Base-by-base conservation (phyloP, 2,888 invertebrate genomes). In the Oscheius sp. region DNA sequence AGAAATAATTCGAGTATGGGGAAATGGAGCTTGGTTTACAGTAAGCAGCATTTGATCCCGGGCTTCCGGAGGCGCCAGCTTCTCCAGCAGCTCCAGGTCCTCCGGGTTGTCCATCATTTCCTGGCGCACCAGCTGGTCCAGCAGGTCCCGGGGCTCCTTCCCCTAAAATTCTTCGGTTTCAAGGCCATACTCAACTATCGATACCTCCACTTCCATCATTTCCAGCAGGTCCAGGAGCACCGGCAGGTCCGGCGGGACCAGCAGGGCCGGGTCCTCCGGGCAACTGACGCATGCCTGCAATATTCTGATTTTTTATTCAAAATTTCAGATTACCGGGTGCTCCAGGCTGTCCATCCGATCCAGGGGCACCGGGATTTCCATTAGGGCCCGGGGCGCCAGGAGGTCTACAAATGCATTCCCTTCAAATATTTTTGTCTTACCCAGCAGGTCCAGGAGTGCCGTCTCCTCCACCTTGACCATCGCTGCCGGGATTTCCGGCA, bases 101-200 rank as follows among this genome's bases (percentile, higher is more conserved):
- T 73, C 82, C 82, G 27, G 78, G 74, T 9, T 43, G 27, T 76
- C 82, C 82, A 52, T 80, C 76, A 27, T 79, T 78, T 73, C 79
- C 79, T 6, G 73, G 66, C 3, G 75, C 74, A 63, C 79, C 79
- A 49, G 77, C 71, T 1, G 77, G 72, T 72, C 80, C 80, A 70
- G 76, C 73, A 55, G 77, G 80, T 74, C 80, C 80, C n/a, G 78
- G 77, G 53, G 78, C 76, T 46, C 78, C 66, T 25, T 76, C 77
- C 13, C 21, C 35, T 49, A 13, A n/a, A 49, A 49, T 49, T 49
- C 3, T 49, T 7, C 13, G 3, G 3, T 49, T 35, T 35, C 3
- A 6, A 3, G 3, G 35, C 35, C 35, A 6, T 35, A 6, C 9
- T 6, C 49, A n/a, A 3, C 16, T n/a, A 7, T 49, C 18, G 3